Percentiles rank a stretch among this genome's conserved stretches.
phyloP scores from a whole-genome alignment of 2,888 invertebrate genomes.

The Lepidocyrtoides sp. region DNA sequence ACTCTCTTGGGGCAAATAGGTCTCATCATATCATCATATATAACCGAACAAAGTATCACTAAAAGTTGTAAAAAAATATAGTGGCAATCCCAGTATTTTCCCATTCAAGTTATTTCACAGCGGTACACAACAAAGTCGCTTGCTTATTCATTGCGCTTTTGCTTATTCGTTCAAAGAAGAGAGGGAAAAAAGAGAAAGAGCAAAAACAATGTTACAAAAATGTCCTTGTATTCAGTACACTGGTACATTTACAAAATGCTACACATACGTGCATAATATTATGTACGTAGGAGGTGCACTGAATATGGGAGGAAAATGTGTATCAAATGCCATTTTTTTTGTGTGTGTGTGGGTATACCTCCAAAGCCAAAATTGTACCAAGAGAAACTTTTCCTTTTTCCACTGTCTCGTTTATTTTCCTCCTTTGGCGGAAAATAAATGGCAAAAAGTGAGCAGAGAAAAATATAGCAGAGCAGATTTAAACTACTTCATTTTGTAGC shows the following conservation, averaged over 20 bases:
- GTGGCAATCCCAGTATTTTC: constrained; percentile 54
- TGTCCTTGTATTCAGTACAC: no score
- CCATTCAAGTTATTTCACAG: constrained; percentile 3
- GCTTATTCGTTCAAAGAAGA: constrained; percentile 13
- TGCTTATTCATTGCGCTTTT: constrained; percentile 30
- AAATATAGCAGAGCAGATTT: background rate
- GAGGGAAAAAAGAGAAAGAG: no score
- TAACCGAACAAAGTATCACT: constrained; percentile 73
- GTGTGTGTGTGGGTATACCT: background rate
- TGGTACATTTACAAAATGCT: background rate
- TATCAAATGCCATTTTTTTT: no score
- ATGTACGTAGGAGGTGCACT: background rate
- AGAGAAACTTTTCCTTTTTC: constrained; percentile 15
- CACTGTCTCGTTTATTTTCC: background rate
- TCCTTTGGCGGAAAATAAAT: background rate
- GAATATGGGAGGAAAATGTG: no score
- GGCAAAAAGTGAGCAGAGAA: background rate
- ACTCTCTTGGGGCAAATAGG: constrained; percentile 82
- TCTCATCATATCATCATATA: constrained; percentile 82
- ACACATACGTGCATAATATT: background rate
- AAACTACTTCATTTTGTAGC: background rate
- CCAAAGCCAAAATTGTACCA: constrained; percentile 1
- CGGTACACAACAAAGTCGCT: background rate
- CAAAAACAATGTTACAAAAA: no score
- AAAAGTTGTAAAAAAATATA: constrained; percentile 75